Conservation (phyloP, 2,888 invertebrate genomes). For the Pilophorus perplexus region DNA sequence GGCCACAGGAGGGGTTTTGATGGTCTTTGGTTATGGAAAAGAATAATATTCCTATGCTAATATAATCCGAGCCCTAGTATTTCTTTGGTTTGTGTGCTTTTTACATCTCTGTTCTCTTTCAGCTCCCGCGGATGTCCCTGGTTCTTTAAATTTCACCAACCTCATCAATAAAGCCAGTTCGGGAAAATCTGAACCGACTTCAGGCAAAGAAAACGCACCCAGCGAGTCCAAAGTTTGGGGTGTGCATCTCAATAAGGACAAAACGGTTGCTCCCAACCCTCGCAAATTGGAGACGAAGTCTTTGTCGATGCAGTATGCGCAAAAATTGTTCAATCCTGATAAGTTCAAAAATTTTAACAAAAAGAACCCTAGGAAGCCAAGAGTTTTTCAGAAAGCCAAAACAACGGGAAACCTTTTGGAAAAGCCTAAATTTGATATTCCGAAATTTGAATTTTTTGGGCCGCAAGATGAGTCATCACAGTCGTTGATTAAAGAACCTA, state of each 20-base stretch:
- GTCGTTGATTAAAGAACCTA: not conserved
- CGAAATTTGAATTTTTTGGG: slow-evolving; percentile 28
- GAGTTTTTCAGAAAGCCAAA: slow-evolving; percentile 30
- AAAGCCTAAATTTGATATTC: slow-evolving; percentile 26
- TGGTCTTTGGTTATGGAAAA: too few species aligned
- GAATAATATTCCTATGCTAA: too few species aligned
- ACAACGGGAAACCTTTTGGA: slow-evolving; percentile 1
- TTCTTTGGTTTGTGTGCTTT: too few species aligned
- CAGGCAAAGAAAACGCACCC: slow-evolving; percentile 21
- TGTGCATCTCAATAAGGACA: slow-evolving; percentile 42
- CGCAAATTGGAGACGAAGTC: slow-evolving; percentile 51
- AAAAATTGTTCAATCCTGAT: slow-evolving; percentile 67
- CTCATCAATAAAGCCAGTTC: slow-evolving; percentile 2
- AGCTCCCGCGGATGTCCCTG: too few species aligned
- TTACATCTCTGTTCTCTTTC: too few species aligned
- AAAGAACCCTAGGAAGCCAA: slow-evolving; percentile 71
- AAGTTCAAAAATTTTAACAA: slow-evolving; percentile 60
- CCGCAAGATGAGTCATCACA: not conserved
- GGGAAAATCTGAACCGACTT: slow-evolving; percentile 3
- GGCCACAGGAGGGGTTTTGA: too few species aligned
- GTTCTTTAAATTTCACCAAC: slow-evolving; percentile 18
- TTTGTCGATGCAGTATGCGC: slow-evolving; percentile 59
- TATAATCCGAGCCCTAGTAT: not conserved
- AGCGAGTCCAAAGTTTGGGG: slow-evolving; percentile 45
- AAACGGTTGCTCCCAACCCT: not conserved